Conservation (phyloP, 2,113 vertebrate species). For the Aldabrachelys gigantea region DNA sequence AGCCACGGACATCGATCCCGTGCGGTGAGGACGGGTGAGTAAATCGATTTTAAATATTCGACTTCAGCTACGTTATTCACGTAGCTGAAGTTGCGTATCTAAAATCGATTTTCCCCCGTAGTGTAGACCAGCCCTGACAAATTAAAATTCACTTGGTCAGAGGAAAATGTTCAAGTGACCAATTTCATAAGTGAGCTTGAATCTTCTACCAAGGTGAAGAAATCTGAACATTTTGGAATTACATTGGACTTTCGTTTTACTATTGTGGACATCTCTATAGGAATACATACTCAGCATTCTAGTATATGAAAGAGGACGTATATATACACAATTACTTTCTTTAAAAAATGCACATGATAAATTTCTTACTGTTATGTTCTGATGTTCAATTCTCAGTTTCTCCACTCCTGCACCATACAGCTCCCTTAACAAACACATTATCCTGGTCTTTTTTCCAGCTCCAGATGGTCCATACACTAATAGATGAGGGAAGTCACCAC, state of each 20-base stretch:
- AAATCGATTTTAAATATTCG: no score
- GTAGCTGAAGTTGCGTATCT: no score
- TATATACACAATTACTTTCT: neutral
- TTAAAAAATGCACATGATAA: neutral
- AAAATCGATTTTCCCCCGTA: no score
- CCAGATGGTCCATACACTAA: conserved; percentile 96
- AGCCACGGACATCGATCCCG: no score
- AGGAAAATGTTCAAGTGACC: neutral
- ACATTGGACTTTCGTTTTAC: neutral
- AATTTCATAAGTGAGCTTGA: neutral
- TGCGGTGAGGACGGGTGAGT: no score
- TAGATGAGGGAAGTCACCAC: conserved; percentile 96
- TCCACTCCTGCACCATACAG: conserved; percentile 95
- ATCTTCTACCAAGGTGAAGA: neutral
- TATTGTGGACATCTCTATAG: accelerated
- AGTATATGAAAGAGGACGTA: neutral
- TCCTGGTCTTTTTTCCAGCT: conserved; percentile 97
- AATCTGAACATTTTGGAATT: neutral
- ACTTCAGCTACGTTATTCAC: no score
- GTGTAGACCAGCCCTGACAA: neutral
- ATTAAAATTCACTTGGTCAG: neutral
- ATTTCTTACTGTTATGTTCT: conserved; percentile 89
- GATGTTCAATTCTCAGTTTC: conserved; percentile 97
- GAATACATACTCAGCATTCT: neutral
- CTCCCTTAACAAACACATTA: conserved; percentile 95